phyloP scores from a whole-genome alignment of 2,888 invertebrate genomes.

The Polydesmus complanatus region DNA sequence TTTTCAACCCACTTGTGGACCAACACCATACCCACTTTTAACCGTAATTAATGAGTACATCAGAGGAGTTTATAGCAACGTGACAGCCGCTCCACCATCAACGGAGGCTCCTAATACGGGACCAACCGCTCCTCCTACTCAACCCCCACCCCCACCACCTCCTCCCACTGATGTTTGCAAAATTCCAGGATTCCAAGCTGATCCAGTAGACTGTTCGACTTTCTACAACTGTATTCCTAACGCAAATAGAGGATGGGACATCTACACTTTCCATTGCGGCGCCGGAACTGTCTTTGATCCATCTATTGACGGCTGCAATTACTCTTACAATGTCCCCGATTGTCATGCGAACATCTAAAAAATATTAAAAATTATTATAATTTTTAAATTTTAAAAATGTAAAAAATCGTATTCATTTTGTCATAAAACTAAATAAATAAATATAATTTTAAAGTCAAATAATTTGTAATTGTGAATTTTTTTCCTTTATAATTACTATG shows the following conservation, averaged over 20 bases:
- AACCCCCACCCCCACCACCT: neutral
- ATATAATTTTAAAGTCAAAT: too few species aligned
- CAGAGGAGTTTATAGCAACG: neutral
- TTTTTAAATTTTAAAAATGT: too few species aligned
- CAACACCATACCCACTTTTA: neutral
- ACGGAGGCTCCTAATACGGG: neutral
- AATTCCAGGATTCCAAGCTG: slow-evolving; percentile 13
- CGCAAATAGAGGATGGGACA: slow-evolving; percentile 15
- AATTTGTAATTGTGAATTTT: too few species aligned
- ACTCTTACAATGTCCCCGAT: slow-evolving; percentile 18
- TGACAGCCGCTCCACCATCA: neutral
- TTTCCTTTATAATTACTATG: too few species aligned
- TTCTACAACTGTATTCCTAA: slow-evolving; percentile 21
- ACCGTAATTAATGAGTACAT: slow-evolving; percentile 7
- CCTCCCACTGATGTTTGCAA: slow-evolving; percentile 13
- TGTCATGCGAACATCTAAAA: slow-evolving; percentile 17
- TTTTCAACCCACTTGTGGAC: slow-evolving; percentile 4
- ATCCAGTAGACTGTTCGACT: slow-evolving; percentile 20
- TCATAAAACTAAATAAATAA: too few species aligned
- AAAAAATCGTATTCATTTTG: too few species aligned
- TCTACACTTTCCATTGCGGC: slow-evolving; percentile 19
- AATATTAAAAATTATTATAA: too few species aligned
- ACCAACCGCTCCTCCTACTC: neutral
- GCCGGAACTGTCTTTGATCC: slow-evolving; percentile 20
- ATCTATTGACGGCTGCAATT: slow-evolving; percentile 18